Percentiles rank a stretch among this genome's conserved stretches.
phyloP scores from a whole-genome alignment of 64 coral and sea anemone genomes.

The Stichodactyla mertensii region DNA sequence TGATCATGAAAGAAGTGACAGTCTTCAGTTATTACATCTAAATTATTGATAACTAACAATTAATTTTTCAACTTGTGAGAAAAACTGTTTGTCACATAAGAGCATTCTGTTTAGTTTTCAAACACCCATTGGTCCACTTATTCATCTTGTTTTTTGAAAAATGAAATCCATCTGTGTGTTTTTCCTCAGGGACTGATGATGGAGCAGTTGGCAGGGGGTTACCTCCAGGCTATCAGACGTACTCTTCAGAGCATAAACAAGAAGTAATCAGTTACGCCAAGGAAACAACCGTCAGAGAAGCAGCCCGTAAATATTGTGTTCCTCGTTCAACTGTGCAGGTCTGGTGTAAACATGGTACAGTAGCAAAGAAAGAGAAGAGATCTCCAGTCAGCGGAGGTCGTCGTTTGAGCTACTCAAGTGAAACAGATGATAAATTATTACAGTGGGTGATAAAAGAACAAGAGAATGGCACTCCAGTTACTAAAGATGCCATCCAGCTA shows the following conservation, averaged over 20 bases:
- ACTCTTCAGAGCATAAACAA: constrained; percentile 82
- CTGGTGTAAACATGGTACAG: constrained; percentile 73
- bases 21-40: too few relatives aligned
- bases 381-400: constrained; percentile 76
- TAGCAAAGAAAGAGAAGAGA: constrained; percentile 58
- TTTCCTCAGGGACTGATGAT: constrained; percentile 38
- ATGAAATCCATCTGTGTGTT: not conserved
- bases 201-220: constrained; percentile 52
- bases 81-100: too few relatives aligned
- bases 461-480: constrained; percentile 85
- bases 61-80: too few relatives aligned
- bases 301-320: constrained; percentile 84
- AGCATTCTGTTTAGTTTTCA: too few relatives aligned
- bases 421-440: constrained; percentile 91
- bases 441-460: constrained; percentile 87
- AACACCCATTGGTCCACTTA: too few relatives aligned
- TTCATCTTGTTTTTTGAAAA: too few relatives aligned
- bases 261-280: constrained; percentile 90
- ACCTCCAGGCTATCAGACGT: constrained; percentile 70
- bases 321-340: constrained; percentile 85
- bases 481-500: constrained; percentile 90
- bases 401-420: constrained; percentile 87
- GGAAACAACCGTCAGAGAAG: constrained; percentile 84
- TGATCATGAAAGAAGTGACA: too few relatives aligned
- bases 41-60: too few relatives aligned